A percentile compares a stretch with the other conserved stretches of the same genome.
Conservation (phyloP, 2,888 invertebrate species). For the Volucella zonaria region DNA sequence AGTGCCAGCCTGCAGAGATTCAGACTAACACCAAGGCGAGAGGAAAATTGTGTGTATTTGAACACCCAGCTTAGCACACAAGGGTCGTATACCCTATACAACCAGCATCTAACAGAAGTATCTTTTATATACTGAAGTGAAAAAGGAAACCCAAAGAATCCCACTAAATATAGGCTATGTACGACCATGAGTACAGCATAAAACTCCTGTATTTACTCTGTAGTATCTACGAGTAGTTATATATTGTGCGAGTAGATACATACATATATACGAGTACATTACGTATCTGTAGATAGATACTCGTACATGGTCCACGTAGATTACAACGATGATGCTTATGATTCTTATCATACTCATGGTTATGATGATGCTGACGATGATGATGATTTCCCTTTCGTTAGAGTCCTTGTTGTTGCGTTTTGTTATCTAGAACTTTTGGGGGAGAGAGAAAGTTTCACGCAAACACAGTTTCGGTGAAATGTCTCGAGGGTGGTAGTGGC, state of each 20-base stretch:
- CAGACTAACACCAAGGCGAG: conserved; percentile 63
- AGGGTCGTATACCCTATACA: conserved; percentile 25
- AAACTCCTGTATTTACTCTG: conserved; percentile 65
- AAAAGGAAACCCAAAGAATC: conserved; percentile 16
- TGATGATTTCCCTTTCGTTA: conserved; percentile 72
- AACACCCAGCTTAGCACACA: conserved; percentile 70
- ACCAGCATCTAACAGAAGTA: conserved; percentile 29
- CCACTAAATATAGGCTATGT: conserved; percentile 68
- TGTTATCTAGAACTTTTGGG: conserved; percentile 3
- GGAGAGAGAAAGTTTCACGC: conserved; percentile 50
- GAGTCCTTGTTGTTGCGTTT: conserved; percentile 46
- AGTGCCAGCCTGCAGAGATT: background rate
- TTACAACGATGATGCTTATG: too few relatives aligned
- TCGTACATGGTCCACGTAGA: conserved; percentile 3
- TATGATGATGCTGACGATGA: conserved; percentile 11
- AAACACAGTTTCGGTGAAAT: conserved; percentile 31
- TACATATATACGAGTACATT: conserved; percentile 9
- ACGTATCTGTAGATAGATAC: conserved; percentile 42
- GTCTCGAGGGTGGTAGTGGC: conserved; percentile 43
- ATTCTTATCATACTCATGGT: too few relatives aligned
- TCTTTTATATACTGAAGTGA: conserved; percentile 53
- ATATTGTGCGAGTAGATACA: conserved; percentile 30
- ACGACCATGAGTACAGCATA: conserved; percentile 4
- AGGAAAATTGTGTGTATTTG: conserved; percentile 69
- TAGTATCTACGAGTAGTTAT: conserved; percentile 44